Percentiles rank a stretch among this genome's conserved stretches.
Evolutionary conservation across 2,113 vertebrate species (phyloP).

Genomic region (Ranitomeya variabilis): DNA sequence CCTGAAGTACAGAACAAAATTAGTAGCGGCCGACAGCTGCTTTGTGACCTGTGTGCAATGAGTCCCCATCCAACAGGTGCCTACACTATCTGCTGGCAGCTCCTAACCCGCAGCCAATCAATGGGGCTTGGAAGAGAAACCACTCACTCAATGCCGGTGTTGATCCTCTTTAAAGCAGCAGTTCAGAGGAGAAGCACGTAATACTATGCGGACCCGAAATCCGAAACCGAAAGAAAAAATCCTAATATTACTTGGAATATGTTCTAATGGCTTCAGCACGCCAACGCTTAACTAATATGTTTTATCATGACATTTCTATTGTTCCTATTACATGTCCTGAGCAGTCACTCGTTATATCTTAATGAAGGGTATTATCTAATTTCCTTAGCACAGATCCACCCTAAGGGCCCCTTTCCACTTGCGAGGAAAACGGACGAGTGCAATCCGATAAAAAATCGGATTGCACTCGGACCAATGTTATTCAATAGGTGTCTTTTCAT

Average conservation of each 20-base stretch:
- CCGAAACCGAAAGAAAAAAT: not conserved
- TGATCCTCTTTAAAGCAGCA: slow-evolving; percentile 18
- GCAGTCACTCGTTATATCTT: too few species aligned
- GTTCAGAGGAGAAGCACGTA: slow-evolving; percentile 32
- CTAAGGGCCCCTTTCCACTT: too few species aligned
- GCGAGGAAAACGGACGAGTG: too few species aligned
- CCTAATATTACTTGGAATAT: not conserved
- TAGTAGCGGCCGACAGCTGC: slow-evolving; percentile 49
- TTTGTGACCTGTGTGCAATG: slow-evolving; percentile 52
- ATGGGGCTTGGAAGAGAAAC: slow-evolving; percentile 25
- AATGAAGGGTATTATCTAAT: too few species aligned
- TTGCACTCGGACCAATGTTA: too few species aligned
- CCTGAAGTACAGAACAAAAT: slow-evolving; percentile 41
- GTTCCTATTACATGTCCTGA: too few species aligned
- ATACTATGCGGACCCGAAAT: too few species aligned
- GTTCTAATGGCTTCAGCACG: not conserved
- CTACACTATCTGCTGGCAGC: slow-evolving; percentile 50
- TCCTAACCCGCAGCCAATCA: not conserved
- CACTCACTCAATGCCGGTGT: slow-evolving; percentile 27
- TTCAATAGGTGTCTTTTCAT: too few species aligned
- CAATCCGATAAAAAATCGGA: too few species aligned
- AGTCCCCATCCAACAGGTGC: slow-evolving; percentile 48
- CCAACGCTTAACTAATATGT: not conserved
- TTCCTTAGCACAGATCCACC: too few species aligned
- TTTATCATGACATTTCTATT: too few species aligned